These are phyloP conservation scores for Ondatra zibethicus DNA, from an alignment of 2,113 vertebrate genomes.

Conservation along the genomic window DNA sequence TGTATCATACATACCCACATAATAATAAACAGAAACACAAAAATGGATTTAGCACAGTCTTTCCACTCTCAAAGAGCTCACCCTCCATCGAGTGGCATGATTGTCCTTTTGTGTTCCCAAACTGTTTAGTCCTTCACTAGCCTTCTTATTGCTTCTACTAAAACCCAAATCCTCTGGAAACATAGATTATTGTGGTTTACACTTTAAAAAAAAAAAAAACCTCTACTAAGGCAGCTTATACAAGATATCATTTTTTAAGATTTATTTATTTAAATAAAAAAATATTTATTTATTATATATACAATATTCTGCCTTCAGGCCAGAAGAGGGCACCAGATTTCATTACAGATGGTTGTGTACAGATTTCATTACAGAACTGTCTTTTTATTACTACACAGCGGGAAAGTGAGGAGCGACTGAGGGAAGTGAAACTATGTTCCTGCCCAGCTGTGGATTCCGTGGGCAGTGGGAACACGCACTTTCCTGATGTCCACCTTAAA, in stretches of 20 bases:
- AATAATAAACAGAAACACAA: not conserved
- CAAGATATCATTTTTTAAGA: too few species aligned
- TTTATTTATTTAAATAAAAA: too few species aligned
- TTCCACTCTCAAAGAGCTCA: not conserved
- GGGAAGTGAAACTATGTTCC: not conserved
- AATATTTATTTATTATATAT: too few species aligned
- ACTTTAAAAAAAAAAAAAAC: too few species aligned
- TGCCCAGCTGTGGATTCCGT: not conserved
- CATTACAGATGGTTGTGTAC: too few species aligned
- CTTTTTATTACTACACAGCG: not conserved
- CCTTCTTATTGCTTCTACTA: not conserved
- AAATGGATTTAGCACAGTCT: not conserved
- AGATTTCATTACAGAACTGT: too few species aligned
- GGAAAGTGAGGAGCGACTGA: too few species aligned
- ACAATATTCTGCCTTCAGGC: too few species aligned
- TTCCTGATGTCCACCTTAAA: not conserved
- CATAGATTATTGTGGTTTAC: not conserved
- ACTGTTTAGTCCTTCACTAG: not conserved
- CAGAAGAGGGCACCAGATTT: too few species aligned
- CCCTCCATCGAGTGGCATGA: not conserved
- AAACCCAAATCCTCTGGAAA: not conserved
- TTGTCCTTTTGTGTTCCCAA: not conserved
- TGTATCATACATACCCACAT: not conserved
- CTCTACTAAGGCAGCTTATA: too few species aligned
- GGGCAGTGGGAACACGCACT: not conserved